Base-by-base conservation (phyloP, 2,888 invertebrate genomes). In the Leptogaster cylindrica region DNA sequence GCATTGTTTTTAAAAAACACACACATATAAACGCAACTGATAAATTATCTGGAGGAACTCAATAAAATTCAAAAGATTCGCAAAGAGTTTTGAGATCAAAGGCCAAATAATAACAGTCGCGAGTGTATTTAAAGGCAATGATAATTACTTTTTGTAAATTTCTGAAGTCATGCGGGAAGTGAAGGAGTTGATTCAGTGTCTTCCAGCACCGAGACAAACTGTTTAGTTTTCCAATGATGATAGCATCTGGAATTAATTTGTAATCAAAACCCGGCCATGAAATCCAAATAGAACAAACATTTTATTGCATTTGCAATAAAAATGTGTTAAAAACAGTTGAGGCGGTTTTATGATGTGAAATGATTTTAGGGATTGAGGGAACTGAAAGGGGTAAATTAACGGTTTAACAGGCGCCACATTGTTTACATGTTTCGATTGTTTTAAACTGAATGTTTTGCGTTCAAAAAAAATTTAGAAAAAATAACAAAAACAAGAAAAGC, bases 381-480 rank as follows among this genome's bases (percentile, higher is more conserved):
- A 23, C 10, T 27, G 16, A 51, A 51, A 50, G 28, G 27, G 27
- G 27, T n/a, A 51, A 68, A 69, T 66, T 70, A 70, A 72, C 70
- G 44, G 66, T 61, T 67, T 41, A 52, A 51, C 66, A 68, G 71
- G 71, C 71, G 71, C 71, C 71, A 70, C 68, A 70, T 51, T 69
- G 65, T 70, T 55, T 70, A 31, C 55, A 27, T n/a, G n/a, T n/a
- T n/a, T n/a, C n/a, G n/a, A n/a, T n/a, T n/a, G n/a, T n/a, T n/a
- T n/a, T n/a, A n/a, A n/a, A n/a, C n/a, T n/a, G n/a, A n/a, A n/a
- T n/a, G n/a, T n/a, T n/a, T n/a, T n/a, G n/a, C n/a, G n/a, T n/a
- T n/a, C n/a, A n/a, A n/a, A n/a, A n/a, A n/a, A n/a, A n/a, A n/a
- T n/a, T n/a, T n/a, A n/a, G n/a, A n/a, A n/a, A n/a, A n/a, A n/a